Evolutionary conservation across 2,797 vertebrate species (phyloP).

Genomic region (Myotis planiceps): DNA sequence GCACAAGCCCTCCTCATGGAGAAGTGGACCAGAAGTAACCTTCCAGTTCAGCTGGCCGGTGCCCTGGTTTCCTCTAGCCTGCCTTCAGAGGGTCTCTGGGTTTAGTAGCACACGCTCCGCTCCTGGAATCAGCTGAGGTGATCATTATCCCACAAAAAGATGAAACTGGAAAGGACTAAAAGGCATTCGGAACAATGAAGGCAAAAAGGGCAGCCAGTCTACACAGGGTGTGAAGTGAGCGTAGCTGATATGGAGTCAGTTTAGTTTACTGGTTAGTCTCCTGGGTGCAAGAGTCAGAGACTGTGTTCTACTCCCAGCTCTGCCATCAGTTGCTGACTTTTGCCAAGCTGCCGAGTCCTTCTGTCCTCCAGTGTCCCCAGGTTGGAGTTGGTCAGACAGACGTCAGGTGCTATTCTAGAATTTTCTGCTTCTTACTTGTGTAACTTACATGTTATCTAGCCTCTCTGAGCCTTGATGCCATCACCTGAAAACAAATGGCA

Average conservation of each 20-base stretch:
- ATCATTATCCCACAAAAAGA: not conserved
- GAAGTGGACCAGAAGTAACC: not conserved
- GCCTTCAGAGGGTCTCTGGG: not conserved
- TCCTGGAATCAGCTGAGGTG: not conserved
- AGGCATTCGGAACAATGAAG: not conserved
- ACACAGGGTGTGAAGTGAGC: accelerated
- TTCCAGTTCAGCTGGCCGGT: accelerated
- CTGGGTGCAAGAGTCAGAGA: not conserved
- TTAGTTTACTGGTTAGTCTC: not conserved
- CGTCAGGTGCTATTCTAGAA: not conserved
- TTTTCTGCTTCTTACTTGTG: not conserved
- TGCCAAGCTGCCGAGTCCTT: not conserved
- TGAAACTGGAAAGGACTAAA: not conserved
- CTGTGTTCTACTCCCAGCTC: not conserved
- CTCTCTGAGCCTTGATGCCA: not conserved
- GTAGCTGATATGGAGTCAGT: not conserved
- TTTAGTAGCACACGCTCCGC: not conserved
- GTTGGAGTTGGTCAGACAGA: not conserved
- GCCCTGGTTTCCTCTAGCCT: not conserved
- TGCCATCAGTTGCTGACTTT: not conserved
- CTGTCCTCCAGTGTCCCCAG: not conserved
- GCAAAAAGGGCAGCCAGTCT: not conserved
- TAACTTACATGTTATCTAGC: not conserved
- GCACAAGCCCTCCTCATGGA: not conserved
- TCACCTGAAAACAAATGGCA: not conserved